Evolutionary conservation across 2,797 vertebrate genomes (phyloP), one percentile per base, ranked within the genome.

Genomic region (Brotula barbata): DNA sequence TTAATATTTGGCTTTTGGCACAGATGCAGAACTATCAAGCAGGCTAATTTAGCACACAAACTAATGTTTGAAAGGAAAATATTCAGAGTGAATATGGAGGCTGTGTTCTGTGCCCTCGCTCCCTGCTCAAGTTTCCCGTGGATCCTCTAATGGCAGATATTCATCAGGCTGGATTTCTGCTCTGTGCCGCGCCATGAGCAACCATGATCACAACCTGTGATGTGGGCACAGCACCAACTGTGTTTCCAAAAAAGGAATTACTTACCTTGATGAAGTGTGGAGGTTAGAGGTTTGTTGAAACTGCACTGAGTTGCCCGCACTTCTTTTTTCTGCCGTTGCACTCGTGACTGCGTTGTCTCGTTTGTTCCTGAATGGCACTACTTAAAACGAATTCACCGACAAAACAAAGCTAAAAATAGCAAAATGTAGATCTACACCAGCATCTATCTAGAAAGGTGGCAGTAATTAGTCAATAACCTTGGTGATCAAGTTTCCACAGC

Each of bases 81-180:
- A 62, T 64, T 22, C 45, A 53, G 43, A 40, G 25, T 34, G 22
- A 70, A 64, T 33, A 16, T 50, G 16, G 42, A 55, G 20, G 21
- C n/a, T 6, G 34, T 66, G 64, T 49, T 19, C 36, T 37, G 31
- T 19, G 34, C 20, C n/a, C 8, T 45, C 15, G 43, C 14, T 51
- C 42, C 37, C 10, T 33, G 57, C 50, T 55, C 57, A 60, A 55
- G 68, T 42, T 37, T 57, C 43, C 70, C n/a, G 23, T 62, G 54
- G 49, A 57, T 68, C 43, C 50, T 67, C 58, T 47, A 71, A 63
- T 70, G 71, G 53, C 66, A 66, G 59, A 60, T 74, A 61, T 80
- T 68, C 41, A 72, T 77, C 68, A 72, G 37, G 19, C 74, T 46
- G 7, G 10, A 15, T 56, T 63, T 49, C 37, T 60, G 46, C 58